Conservation (phyloP, 2,888 invertebrate genomes). For the Epinotia bilunana region DNA sequence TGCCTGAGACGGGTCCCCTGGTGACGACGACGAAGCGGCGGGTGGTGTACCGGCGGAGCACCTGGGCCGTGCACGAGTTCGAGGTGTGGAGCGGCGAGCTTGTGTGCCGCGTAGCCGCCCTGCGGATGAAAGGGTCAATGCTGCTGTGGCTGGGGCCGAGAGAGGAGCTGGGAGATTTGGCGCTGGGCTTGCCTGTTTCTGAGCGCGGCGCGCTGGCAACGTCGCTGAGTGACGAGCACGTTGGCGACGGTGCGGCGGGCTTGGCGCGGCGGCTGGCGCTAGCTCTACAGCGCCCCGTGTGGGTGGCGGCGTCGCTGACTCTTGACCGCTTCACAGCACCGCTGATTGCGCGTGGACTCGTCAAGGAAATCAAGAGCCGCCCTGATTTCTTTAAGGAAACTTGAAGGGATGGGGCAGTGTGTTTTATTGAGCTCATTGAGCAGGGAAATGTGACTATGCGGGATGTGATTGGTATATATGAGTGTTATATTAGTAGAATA, state of each 20-base stretch:
- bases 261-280: conserved; percentile 49
- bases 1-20: conserved; percentile 6
- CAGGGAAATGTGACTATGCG: conserved; percentile 4
- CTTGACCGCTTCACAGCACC: conserved; percentile 46
- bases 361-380: conserved; percentile 46
- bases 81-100: conserved; percentile 66
- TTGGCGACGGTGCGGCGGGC: conserved; percentile 47
- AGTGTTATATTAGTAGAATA: neutral
- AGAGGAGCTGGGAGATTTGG: conserved; percentile 55
- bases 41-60: conserved; percentile 52
- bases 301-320: conserved; percentile 36
- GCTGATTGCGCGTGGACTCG: conserved; percentile 44
- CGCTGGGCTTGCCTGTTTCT: conserved; percentile 58
- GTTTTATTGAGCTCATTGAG: neutral
- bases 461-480: neutral
- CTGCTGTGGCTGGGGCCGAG: conserved; percentile 65
- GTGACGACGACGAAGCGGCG: conserved; percentile 25
- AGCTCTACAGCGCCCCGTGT: conserved; percentile 43
- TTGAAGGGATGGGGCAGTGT: neutral
- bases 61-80: conserved; percentile 67
- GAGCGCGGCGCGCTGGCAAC: conserved; percentile 48
- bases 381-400: conserved; percentile 36
- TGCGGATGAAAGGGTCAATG: conserved; percentile 64
- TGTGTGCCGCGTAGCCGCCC: conserved; percentile 59
- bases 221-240: conserved; percentile 42